phyloP scores from a whole-genome alignment of 2,797 vertebrate species.

The Novumbra hubbsi region DNA sequence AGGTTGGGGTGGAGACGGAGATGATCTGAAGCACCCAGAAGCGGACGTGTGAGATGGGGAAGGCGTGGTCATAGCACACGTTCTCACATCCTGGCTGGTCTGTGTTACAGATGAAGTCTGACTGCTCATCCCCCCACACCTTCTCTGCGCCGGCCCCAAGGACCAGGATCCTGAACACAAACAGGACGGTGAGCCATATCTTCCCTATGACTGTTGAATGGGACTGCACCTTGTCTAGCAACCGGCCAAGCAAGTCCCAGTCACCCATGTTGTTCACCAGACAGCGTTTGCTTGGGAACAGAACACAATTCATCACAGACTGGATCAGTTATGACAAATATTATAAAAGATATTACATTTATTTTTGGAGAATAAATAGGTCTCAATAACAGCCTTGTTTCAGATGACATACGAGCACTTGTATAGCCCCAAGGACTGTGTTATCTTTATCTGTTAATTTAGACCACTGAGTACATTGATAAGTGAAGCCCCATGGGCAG shows the following conservation, averaged over 20 bases:
- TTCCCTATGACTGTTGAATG: conserved; percentile 93
- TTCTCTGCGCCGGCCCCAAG: conserved; percentile 85
- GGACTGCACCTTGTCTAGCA: conserved; percentile 92
- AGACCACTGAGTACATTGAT: conserved; percentile 41
- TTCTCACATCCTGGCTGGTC: conserved; percentile 92
- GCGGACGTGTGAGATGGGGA: conserved; percentile 94
- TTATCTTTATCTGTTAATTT: conserved; percentile 3
- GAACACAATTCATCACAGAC: neutral
- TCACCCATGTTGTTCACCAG: conserved; percentile 81
- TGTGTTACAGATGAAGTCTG: conserved; percentile 92
- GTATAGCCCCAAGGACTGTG: conserved; percentile 2
- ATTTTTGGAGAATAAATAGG: neutral
- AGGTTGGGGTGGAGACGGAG: conserved; percentile 75
- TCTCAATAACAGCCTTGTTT: neutral
- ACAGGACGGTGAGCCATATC: conserved; percentile 94
- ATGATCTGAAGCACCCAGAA: conserved; percentile 96
- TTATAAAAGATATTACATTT: neutral
- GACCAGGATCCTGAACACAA: conserved; percentile 94
- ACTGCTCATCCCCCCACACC: conserved; percentile 95
- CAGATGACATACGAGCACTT: neutral
- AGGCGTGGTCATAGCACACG: conserved; percentile 90
- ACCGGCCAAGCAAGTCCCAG: conserved; percentile 89
- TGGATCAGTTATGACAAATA: neutral
- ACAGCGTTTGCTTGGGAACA: conserved; percentile 24
- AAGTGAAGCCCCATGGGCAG: conserved; percentile 44